phyloP scores from a whole-genome alignment of 2,888 invertebrate genomes.

The Brachyopa scutellaris region DNA sequence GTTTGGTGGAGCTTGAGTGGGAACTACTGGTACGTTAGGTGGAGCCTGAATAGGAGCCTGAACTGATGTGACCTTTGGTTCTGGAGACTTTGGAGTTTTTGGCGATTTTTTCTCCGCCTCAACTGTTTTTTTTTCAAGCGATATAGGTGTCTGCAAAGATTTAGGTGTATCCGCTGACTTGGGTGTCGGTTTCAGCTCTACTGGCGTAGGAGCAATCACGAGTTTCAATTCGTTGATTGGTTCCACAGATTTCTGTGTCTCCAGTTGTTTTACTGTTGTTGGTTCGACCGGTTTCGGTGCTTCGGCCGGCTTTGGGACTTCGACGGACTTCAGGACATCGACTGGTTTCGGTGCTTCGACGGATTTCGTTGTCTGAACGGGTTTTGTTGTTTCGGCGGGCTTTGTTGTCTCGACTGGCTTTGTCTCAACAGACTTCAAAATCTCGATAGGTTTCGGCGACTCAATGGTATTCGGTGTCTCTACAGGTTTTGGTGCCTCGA shows the following conservation, averaged over 20 bases:
- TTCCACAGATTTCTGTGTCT: too few relatives aligned
- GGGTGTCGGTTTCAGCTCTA: conserved; percentile 84
- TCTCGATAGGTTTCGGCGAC: conserved; percentile 79
- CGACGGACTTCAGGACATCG: conserved; percentile 84
- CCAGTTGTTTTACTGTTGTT: too few relatives aligned
- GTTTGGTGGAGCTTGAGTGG: too few relatives aligned
- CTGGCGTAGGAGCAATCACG: conserved; percentile 87
- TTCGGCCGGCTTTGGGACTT: conserved; percentile 84
- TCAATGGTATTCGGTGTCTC: conserved; percentile 84
- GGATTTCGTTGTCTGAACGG: conserved; percentile 85
- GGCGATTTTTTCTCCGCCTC: background rate
- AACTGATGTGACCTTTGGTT: conserved; percentile 91
- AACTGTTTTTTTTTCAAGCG: background rate
- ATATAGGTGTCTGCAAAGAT: conserved; percentile 83
- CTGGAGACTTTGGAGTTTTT: conserved; percentile 87
- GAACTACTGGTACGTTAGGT: too few relatives aligned
- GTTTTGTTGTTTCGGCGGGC: conserved; percentile 82
- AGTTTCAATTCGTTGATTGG: background rate
- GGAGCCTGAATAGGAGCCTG: conserved; percentile 78
- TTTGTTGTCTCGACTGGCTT: conserved; percentile 9
- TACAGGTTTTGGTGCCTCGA: conserved; percentile 82
- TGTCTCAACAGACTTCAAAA: background rate
- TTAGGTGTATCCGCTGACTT: conserved; percentile 95
- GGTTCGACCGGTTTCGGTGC: background rate
- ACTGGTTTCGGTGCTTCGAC: conserved; percentile 15